These are phyloP conservation scores for Pocillopora damicornis DNA, from an alignment of 64 coral and sea anemone species.

Conservation along the genomic window DNA sequence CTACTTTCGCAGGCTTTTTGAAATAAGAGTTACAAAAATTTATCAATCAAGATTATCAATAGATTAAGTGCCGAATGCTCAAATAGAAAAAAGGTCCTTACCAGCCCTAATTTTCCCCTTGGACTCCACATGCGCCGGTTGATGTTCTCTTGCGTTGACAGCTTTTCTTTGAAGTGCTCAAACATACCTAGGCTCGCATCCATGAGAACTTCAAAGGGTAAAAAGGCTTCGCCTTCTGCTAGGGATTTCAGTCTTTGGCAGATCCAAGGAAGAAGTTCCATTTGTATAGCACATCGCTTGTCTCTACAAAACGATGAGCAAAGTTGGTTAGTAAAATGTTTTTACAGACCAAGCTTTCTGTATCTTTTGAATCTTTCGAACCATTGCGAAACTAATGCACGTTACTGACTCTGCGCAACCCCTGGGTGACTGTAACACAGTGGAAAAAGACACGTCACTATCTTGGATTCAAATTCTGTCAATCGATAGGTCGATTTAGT, in stretches of 20 bases:
- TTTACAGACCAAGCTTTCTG: too few species aligned
- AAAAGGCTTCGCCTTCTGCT: background rate
- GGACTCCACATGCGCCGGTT: background rate
- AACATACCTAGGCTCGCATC: constrained; percentile 18
- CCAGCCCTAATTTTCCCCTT: constrained; percentile 14
- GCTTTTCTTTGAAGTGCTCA: constrained; percentile 28
- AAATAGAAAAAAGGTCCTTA: background rate
- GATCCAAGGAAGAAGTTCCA: constrained; percentile 21
- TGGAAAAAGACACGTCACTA: too few species aligned
- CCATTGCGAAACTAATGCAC: too few species aligned
- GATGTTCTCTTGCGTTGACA: background rate
- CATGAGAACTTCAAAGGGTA: constrained; percentile 39
- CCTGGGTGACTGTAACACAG: too few species aligned
- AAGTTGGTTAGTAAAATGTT: background rate
- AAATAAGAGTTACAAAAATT: too few species aligned
- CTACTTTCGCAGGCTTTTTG: too few species aligned
- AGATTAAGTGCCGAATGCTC: too few species aligned
- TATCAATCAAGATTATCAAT: too few species aligned
- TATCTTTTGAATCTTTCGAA: too few species aligned
- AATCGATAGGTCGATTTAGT: too few species aligned
- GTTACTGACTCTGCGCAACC: too few species aligned
- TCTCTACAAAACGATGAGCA: constrained; percentile 25
- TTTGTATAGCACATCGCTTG: background rate
- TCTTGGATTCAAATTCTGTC: too few species aligned
- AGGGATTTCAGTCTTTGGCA: constrained; percentile 31